These are phyloP conservation scores for Drosophila barbarae DNA, from an alignment of 2,888 invertebrate genomes.

Conservation along the genomic window DNA sequence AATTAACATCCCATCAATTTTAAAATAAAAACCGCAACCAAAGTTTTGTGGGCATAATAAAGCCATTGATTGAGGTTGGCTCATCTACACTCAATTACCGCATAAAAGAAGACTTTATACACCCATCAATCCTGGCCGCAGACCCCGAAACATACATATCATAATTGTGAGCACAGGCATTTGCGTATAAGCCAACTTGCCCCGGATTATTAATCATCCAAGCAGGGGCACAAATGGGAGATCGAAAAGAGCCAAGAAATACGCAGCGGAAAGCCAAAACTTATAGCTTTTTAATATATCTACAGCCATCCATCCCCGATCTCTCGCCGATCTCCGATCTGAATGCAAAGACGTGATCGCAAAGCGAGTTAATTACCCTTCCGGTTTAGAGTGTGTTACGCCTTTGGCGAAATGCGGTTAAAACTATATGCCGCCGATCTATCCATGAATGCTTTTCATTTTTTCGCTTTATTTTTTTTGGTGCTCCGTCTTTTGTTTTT, in stretches of 20 bases:
- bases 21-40: conserved; percentile 48
- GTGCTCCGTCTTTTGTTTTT: conserved; percentile 51
- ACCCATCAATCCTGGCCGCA: conserved; percentile 66
- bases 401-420: conserved; percentile 75
- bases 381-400: conserved; percentile 77
- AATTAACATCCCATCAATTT: background rate
- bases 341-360: conserved; percentile 76
- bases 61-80: conserved; percentile 56
- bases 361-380: conserved; percentile 79
- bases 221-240: conserved; percentile 37
- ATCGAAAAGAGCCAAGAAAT: conserved; percentile 14
- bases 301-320: conserved; percentile 33
- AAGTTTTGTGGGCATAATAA: conserved; percentile 60
- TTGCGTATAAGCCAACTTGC: conserved; percentile 55
- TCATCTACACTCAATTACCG: conserved; percentile 65
- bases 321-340: conserved; percentile 39
- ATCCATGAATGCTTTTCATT: conserved; percentile 54
- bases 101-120: conserved; percentile 73
- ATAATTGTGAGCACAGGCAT: conserved; percentile 57
- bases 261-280: conserved; percentile 52
- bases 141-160: conserved; percentile 47
- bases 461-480: conserved; percentile 19
- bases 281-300: conserved; percentile 72
- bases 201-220: conserved; percentile 64
- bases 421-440: conserved; percentile 53